Evolutionary conservation across 2,888 invertebrate species (phyloP).

Genomic region (Synanthedon tipuliformis): DNA sequence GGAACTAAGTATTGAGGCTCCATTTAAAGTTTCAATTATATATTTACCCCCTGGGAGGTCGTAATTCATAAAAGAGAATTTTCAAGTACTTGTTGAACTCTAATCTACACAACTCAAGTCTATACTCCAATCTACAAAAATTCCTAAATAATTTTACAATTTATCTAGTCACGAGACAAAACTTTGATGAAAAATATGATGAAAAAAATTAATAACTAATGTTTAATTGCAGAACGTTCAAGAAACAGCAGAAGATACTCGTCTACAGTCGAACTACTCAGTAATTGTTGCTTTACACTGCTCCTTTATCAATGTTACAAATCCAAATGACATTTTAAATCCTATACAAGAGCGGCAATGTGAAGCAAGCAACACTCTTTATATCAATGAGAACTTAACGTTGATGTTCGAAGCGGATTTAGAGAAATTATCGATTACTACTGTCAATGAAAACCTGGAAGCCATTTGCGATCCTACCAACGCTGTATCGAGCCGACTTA

Average conservation of each 20-base stretch:
- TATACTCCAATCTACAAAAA: no score
- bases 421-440: slow-evolving; percentile 24
- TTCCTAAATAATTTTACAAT: no score
- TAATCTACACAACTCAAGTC: no score
- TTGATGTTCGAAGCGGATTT: slow-evolving; percentile 29
- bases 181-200: not conserved
- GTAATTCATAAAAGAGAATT: no score
- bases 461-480: slow-evolving; percentile 22
- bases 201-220: not conserved
- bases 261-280: slow-evolving; percentile 28
- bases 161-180: no score
- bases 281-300: slow-evolving; percentile 44
- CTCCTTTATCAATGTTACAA: slow-evolving; percentile 1
- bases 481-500: slow-evolving; percentile 21
- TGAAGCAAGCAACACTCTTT: slow-evolving; percentile 35
- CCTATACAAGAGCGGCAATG: slow-evolving; percentile 10
- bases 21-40: no score
- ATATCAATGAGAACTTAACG: slow-evolving; percentile 26
- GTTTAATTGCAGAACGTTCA: slow-evolving; percentile 31
- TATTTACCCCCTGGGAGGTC: no score
- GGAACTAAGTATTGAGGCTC: no score
- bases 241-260: slow-evolving; percentile 37
- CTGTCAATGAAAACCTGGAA: slow-evolving; percentile 24
- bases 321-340: not conserved
- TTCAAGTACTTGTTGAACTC: no score